Percentiles rank a stretch among this genome's conserved stretches.
These are phyloP conservation scores for Acanthacorydalis orientalis DNA, from an alignment of 2,888 invertebrate genomes.

Conservation along the genomic window DNA sequence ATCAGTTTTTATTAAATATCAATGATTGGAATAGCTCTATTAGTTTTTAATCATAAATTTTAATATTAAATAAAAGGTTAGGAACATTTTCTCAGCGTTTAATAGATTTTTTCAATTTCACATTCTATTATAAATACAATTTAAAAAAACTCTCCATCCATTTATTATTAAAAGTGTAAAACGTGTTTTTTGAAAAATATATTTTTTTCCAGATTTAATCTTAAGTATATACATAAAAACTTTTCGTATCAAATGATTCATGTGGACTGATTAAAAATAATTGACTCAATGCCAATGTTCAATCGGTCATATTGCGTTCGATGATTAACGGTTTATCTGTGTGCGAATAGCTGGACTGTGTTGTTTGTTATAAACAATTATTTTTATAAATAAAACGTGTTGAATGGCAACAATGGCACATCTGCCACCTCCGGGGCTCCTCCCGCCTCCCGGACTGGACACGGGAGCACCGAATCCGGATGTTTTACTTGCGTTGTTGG, in stretches of 20 bases:
- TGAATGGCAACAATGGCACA: conserved; percentile 21
- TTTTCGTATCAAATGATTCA: neutral
- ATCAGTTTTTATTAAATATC: too few relatives aligned
- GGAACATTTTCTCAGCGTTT: too few relatives aligned
- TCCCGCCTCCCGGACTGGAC: conserved; percentile 26
- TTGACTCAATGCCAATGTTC: neutral
- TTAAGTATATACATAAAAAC: neutral
- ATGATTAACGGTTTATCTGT: too few relatives aligned
- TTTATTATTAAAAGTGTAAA: too few relatives aligned
- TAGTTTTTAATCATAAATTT: too few relatives aligned
- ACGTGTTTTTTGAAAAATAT: too few relatives aligned
- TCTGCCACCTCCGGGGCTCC: conserved; percentile 21
- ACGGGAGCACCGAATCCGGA: conserved; percentile 59
- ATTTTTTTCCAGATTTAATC: neutral
- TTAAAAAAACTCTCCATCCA: too few relatives aligned
- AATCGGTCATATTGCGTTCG: conserved; percentile 7
- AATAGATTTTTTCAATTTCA: too few relatives aligned
- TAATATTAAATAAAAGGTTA: too few relatives aligned
- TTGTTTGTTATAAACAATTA: conserved; percentile 8
- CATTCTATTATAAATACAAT: too few relatives aligned
- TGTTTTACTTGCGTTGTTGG: conserved; percentile 65
- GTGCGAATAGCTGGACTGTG: conserved; percentile 7
- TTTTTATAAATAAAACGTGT: conserved; percentile 19
- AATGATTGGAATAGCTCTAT: too few relatives aligned
- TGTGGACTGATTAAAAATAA: neutral